Evolutionary conservation across 2,113 vertebrate species (phyloP).

Genomic region (Onychorhynchus coronatus): DNA sequence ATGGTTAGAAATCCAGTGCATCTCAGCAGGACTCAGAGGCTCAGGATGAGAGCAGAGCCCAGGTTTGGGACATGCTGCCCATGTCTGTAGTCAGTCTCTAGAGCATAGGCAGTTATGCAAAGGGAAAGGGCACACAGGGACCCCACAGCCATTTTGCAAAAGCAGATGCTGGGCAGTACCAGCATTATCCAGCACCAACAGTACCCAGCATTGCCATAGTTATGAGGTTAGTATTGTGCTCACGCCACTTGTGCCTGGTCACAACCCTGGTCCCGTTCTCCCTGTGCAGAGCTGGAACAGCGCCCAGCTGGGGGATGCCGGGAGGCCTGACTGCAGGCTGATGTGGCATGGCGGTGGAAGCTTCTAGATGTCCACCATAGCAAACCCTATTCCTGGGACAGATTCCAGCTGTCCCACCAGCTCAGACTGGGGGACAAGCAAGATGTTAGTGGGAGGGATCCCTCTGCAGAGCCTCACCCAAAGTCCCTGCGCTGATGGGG

Average conservation of each 20-base stretch:
- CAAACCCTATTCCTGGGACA: not conserved
- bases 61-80: rapidly evolving
- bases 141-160: rapidly evolving
- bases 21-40: not conserved
- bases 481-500: not conserved
- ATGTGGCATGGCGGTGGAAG: not conserved
- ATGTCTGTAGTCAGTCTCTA: rapidly evolving
- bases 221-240: not conserved
- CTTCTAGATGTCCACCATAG: slow-evolving; percentile 18
- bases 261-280: rapidly evolving
- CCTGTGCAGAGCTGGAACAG: not conserved
- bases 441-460: slow-evolving; percentile 13
- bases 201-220: not conserved
- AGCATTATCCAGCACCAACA: not conserved
- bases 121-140: rapidly evolving
- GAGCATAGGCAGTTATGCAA: not conserved
- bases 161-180: rapidly evolving
- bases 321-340: not conserved
- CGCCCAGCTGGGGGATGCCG: rapidly evolving
- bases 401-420: slow-evolving; percentile 48
- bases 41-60: not conserved
- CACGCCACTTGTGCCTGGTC: not conserved
- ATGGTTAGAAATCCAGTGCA: not conserved
- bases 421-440: not conserved
- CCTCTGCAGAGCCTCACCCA: not conserved